Conservation (phyloP, 2,888 invertebrate species). For the Ceriagrion tenellum region DNA sequence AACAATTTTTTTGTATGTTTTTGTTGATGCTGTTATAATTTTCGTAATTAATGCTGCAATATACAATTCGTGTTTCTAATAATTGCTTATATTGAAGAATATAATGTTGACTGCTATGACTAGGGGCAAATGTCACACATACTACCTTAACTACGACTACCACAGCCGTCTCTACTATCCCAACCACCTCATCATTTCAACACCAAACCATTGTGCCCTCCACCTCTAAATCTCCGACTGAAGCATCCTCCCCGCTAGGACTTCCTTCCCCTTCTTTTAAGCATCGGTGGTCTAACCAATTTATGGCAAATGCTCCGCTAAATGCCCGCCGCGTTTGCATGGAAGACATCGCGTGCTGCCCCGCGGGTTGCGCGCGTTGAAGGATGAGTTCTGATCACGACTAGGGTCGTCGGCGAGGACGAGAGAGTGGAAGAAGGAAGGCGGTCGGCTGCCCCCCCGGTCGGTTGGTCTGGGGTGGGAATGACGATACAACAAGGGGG, state of each 20-base stretch:
- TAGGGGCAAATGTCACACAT: too few relatives aligned
- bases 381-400: slow-evolving; percentile 58
- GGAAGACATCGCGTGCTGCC: slow-evolving; percentile 43
- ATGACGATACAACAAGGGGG: too few relatives aligned
- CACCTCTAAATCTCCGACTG: too few relatives aligned
- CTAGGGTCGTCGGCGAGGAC: background rate
- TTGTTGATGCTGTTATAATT: too few relatives aligned
- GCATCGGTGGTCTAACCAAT: slow-evolving; percentile 63
- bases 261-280: background rate
- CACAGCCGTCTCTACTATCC: background rate
- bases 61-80: too few relatives aligned
- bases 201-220: background rate
- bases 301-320: slow-evolving; percentile 64
- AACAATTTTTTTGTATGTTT: too few relatives aligned
- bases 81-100: too few relatives aligned
- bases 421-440: background rate
- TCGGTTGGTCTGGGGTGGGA: background rate
- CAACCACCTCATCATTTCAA: background rate
- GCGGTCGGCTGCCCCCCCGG: background rate
- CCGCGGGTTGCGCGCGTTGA: slow-evolving; percentile 62
- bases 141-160: background rate
- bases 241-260: background rate
- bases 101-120: too few relatives aligned
- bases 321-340: slow-evolving; percentile 30
- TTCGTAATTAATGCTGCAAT: too few relatives aligned